Evolutionary conservation across 2,113 vertebrate species (phyloP).

Genomic region (Edolisoma coerulescens): DNA sequence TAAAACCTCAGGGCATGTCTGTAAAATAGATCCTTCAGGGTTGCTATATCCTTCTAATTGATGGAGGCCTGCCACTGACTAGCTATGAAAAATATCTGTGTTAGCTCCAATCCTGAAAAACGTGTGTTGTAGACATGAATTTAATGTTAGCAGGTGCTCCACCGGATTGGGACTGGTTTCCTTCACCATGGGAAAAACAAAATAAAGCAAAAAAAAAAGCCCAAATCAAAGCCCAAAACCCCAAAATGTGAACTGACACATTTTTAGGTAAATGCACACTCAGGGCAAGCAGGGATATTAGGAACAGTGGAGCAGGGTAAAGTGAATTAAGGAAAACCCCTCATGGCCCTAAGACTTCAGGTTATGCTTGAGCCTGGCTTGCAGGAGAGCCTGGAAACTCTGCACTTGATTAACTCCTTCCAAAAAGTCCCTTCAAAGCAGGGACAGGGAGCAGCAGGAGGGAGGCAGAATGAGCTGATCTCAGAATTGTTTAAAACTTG

Average conservation of each 20-base stretch:
- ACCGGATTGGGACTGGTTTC: not conserved
- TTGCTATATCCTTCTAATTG: not conserved
- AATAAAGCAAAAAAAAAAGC: too few species aligned
- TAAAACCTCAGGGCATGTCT: not conserved
- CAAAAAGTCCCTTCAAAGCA: not conserved
- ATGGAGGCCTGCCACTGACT: not conserved
- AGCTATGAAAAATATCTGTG: not conserved
- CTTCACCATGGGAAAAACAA: not conserved
- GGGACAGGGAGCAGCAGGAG: not conserved
- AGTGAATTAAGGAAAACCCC: not conserved
- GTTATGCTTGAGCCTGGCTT: not conserved
- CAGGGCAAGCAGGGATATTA: not conserved
- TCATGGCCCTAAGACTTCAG: not conserved
- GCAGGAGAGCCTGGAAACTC: not conserved
- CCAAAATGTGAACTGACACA: not conserved
- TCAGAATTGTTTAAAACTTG: not conserved
- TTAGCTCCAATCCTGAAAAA: not conserved
- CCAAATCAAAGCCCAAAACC: not conserved
- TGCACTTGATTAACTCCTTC: not conserved
- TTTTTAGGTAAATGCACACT: not conserved
- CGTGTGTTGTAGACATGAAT: not conserved
- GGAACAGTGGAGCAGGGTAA: not conserved
- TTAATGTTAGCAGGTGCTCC: not conserved
- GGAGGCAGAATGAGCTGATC: not conserved
- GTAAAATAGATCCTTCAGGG: not conserved